Conservation (phyloP, 1,140 invertebrate genomes). For the Plutomurus gul region DNA sequence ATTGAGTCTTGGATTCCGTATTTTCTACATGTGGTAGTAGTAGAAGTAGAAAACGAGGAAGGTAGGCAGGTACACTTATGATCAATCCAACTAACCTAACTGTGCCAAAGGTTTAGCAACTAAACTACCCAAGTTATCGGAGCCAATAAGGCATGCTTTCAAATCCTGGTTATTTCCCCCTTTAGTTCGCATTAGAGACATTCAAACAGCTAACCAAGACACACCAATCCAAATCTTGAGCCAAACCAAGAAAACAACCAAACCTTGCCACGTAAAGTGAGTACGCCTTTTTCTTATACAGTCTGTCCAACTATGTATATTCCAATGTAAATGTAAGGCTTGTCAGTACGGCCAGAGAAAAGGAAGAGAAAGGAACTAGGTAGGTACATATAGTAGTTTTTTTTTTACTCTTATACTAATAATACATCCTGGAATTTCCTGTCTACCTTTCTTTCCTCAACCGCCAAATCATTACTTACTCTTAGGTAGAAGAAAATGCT, state of each 20-base stretch:
- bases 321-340: no score
- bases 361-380: not conserved
- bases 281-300: no score
- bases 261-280: no score
- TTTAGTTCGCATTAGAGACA: slow-evolving; percentile 25
- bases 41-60: not conserved
- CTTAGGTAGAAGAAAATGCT: not conserved
- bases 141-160: slow-evolving; percentile 32
- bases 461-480: not conserved
- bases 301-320: not conserved
- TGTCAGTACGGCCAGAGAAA: not conserved
- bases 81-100: slow-evolving; percentile 23
- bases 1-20: not conserved
- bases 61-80: not conserved
- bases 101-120: slow-evolving; percentile 8
- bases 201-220: not conserved
- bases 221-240: slow-evolving; percentile 7
- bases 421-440: not conserved
- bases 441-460: not conserved
- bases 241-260: slow-evolving; percentile 7
- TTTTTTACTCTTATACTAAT: not conserved
- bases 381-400: not conserved
- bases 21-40: not conserved
- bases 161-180: slow-evolving; percentile 5
- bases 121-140: slow-evolving; percentile 29